Evolutionary conservation across 2,113 vertebrate species (phyloP).

Genomic region (Regulus satrapa): DNA sequence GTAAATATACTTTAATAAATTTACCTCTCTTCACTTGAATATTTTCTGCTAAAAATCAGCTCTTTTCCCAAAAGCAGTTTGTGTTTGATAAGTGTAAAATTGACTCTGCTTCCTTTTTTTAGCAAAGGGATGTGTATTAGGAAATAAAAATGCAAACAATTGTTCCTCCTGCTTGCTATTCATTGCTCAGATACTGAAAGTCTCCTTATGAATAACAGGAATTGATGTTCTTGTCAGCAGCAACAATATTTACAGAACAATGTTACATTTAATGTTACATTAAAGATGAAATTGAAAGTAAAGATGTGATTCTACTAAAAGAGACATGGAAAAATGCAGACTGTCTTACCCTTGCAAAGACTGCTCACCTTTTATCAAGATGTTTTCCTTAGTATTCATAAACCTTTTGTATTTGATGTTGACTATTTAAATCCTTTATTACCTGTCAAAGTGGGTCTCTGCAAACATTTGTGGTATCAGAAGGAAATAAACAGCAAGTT

Average conservation of each 20-base stretch:
- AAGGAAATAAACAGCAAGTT: slow-evolving; percentile 30
- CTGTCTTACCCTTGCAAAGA: not conserved
- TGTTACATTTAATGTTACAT: slow-evolving; percentile 30
- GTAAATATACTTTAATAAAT: not conserved
- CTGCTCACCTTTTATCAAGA: slow-evolving; percentile 22
- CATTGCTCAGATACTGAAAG: slow-evolving; percentile 25
- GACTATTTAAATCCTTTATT: slow-evolving; percentile 40
- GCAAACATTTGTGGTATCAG: not conserved
- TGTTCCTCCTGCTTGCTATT: slow-evolving; percentile 31
- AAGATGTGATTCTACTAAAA: not conserved
- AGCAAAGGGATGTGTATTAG: not conserved
- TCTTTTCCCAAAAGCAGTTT: not conserved
- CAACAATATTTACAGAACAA: slow-evolving; percentile 61
- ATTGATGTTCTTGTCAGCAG: slow-evolving; percentile 65
- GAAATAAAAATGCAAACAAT: slow-evolving; percentile 17
- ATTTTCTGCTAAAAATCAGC: not conserved
- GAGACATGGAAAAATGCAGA: not conserved
- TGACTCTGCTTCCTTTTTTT: not conserved
- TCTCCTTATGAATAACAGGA: slow-evolving; percentile 55
- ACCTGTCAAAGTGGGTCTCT: not conserved
- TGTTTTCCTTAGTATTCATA: slow-evolving; percentile 26
- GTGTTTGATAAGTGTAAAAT: not conserved
- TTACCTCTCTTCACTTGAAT: not conserved
- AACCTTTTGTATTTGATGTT: slow-evolving; percentile 32
- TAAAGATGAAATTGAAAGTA: slow-evolving; percentile 52